Percentiles rank a stretch among this genome's conserved stretches.
These are phyloP conservation scores for Petrocephalus schoutedeni DNA, from an alignment of 2,797 vertebrate genomes.

Conservation along the genomic window DNA sequence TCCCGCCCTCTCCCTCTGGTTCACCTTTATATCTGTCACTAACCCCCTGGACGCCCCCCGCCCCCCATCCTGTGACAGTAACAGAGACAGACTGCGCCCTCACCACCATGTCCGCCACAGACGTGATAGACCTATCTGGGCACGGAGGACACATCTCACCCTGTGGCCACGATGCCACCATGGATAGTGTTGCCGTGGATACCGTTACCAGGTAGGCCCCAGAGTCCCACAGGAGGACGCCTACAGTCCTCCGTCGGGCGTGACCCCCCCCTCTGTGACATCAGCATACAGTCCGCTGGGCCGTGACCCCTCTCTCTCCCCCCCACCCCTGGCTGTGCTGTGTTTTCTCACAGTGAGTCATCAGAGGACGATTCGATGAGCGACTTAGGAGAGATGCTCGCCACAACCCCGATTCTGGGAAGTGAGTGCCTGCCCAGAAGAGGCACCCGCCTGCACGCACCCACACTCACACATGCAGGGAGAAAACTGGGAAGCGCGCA, in stretches of 20 bases:
- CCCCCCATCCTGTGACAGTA: conserved; percentile 45
- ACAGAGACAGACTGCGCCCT: conserved; percentile 56
- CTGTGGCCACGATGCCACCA: not conserved
- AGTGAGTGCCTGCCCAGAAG: conserved; percentile 36
- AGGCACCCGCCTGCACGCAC: not conserved
- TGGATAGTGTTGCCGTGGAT: conserved; percentile 45
- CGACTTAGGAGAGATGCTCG: conserved; percentile 27
- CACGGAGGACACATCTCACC: not conserved
- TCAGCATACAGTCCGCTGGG: not conserved
- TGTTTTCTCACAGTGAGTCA: conserved; percentile 53
- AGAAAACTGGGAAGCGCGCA: not conserved
- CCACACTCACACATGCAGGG: not conserved
- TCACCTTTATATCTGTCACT: not conserved
- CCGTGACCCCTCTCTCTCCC: not conserved
- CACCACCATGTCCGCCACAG: conserved; percentile 48
- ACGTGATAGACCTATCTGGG: conserved; percentile 43
- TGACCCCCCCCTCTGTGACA: not conserved
- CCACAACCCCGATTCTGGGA: conserved; percentile 21
- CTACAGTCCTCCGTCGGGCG: not conserved
- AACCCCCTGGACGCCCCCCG: not conserved
- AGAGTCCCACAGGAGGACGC: conserved; percentile 47
- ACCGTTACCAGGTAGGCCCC: conserved; percentile 32
- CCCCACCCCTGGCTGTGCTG: not conserved
- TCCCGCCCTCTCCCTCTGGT: not conserved
- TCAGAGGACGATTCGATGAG: conserved; percentile 59